Evolutionary conservation across 1,140 invertebrate species (phyloP).

Genomic region (Hyposmocoma kahamanoa): DNA sequence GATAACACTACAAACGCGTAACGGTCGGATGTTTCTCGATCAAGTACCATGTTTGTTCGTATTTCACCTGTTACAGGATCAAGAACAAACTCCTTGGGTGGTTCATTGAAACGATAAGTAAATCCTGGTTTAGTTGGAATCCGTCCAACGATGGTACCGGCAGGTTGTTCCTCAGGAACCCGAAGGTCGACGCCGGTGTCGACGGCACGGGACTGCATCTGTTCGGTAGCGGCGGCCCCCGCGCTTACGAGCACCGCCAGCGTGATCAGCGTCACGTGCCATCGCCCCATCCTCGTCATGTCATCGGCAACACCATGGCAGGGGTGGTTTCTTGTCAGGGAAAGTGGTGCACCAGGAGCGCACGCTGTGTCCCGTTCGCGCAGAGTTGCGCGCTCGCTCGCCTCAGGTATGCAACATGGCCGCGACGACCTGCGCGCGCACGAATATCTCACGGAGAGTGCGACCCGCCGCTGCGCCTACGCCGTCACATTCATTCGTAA

Average conservation of each 20-base stretch:
- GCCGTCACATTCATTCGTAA: conserved; percentile 67
- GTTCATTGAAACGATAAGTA: conserved; percentile 93
- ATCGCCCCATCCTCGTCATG: conserved; percentile 66
- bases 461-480: conserved; percentile 62
- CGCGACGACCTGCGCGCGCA: conserved; percentile 63
- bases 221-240: conserved; percentile 65
- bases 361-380: conserved; percentile 66
- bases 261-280: conserved; percentile 66
- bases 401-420: conserved; percentile 70
- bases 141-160: conserved; percentile 86
- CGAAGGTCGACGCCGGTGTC: conserved; percentile 90
- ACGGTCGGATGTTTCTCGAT: conserved; percentile 87
- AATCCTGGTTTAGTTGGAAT: conserved; percentile 92
- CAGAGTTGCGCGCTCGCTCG: conserved; percentile 56
- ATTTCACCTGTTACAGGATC: conserved; percentile 89
- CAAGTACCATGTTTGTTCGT: conserved; percentile 84
- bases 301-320: conserved; percentile 54
- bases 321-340: conserved; percentile 42
- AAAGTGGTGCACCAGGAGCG: conserved; percentile 39
- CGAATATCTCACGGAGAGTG: conserved; percentile 69
- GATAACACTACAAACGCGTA: conserved; percentile 93
- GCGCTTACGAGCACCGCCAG: conserved; percentile 56
- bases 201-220: conserved; percentile 90
- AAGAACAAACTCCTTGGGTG: conserved; percentile 86
- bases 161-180: conserved; percentile 87